Base-by-base conservation (phyloP, 2,888 invertebrate species). In the Lasiommata megera region DNA sequence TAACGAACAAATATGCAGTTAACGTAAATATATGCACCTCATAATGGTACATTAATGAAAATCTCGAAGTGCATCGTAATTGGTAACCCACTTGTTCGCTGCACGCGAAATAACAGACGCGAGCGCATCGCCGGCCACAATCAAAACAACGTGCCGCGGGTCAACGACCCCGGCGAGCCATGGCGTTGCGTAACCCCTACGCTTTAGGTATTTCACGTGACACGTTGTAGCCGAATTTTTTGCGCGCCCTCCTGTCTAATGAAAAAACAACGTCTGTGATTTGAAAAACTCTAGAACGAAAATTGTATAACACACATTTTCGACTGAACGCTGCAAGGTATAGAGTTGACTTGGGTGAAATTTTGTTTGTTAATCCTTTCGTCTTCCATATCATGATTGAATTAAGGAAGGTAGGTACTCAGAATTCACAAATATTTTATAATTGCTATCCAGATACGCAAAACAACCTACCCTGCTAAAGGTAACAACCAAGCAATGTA, bases 71-170 rank as follows among this genome's bases (percentile, higher is more conserved):
- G 40, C 18, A 23, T 29, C 29, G 44, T 16, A 44, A 29, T 14
- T 29, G n/a, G 23, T 43, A 23, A 43, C 43, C 43, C 12, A 43
- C 23, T 43, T 17, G 5, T 1, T n/a, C 23, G 7, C 11, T 23
- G n/a, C n/a, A 7, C 23, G 12, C 17, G 3, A n/a, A 34, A 44
- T 28, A 37, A 36, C 43, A 34, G 37, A 18, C 54, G 43, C 54
- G 34, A 34, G 53, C 56, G 53, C 50, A 59, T 59, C 48, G 50
- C 47, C 31, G 37, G 46, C 56, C 61, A 50, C 40, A 60, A 57
- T 56, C 62, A 62, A 58, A 66, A 69, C 66, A 65, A 59, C 51
- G 54, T 54, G 28, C 37, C 12, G 54, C 57, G 55, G 67, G 58
- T 63, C 66, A 57, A 14, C 53, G 64, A 64, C 61, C 65, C 64